Percentiles rank a stretch among this genome's conserved stretches.
Conservation (phyloP, 2,113 vertebrate genomes). For the Macroglossus sobrinus region DNA sequence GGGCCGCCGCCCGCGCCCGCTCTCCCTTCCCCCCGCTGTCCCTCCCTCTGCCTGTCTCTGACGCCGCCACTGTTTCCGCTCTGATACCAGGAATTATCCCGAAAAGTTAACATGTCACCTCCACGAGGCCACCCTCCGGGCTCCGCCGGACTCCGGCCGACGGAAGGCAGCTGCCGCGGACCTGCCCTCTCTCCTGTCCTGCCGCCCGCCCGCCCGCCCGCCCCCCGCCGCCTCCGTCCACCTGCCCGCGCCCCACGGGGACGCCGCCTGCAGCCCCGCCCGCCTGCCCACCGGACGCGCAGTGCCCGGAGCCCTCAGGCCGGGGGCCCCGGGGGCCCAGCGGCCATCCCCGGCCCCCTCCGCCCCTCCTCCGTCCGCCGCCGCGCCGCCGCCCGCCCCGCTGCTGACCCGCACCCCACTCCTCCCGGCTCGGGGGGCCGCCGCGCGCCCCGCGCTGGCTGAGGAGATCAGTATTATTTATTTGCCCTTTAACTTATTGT, state of each 20-base stretch:
- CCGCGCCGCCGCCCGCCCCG: neutral
- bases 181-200: conserved; percentile 74
- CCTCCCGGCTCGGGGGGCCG: neutral
- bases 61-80: conserved; percentile 92
- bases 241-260: neutral
- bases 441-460: neutral
- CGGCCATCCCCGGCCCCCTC: neutral
- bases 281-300: neutral
- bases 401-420: neutral
- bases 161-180: conserved; percentile 87
- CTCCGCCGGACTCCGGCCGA: conserved; percentile 88
- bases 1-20: neutral
- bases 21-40: conserved; percentile 68
- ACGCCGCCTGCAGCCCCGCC: neutral
- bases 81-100: conserved; percentile 98
- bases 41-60: conserved; percentile 67
- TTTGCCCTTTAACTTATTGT: conserved; percentile 55
- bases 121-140: conserved; percentile 80
- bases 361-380: neutral
- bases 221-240: neutral
- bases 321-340: neutral
- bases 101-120: conserved; percentile 95
- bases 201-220: neutral
- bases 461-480: conserved; percentile 61
- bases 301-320: neutral